Conservation (phyloP, 1,140 invertebrate species). For the Pectinophora gossypiella region DNA sequence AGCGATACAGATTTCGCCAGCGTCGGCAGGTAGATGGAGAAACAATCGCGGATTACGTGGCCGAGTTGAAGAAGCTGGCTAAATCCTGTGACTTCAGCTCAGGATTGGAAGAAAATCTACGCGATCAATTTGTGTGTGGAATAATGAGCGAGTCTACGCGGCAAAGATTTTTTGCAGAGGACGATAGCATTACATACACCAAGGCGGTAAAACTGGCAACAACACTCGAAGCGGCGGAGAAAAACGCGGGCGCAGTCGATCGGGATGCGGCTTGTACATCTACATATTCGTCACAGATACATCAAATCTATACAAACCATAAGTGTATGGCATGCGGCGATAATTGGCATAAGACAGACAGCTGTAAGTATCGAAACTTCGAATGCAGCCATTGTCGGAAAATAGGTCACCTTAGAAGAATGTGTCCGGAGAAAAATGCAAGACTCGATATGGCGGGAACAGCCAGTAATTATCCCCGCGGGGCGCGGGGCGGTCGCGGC, state of each 20-base stretch:
- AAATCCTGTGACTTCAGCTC: conserved; percentile 2
- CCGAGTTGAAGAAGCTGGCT: conserved; percentile 6
- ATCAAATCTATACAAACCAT: not conserved
- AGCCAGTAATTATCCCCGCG: not conserved
- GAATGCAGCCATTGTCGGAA: not conserved
- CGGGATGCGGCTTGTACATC: not conserved
- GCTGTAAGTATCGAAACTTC: conserved; percentile 1
- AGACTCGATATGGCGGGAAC: not conserved
- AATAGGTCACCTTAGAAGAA: not conserved
- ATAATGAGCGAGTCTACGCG: conserved; percentile 4
- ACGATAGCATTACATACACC: not conserved
- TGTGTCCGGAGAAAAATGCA: conserved; percentile 1
- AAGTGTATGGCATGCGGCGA: conserved; percentile 2
- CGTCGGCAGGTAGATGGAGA: conserved; percentile 3
- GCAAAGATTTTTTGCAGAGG: conserved; percentile 5
- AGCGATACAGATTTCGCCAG: conserved; percentile 7
- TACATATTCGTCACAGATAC: not conserved
- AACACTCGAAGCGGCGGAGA: conserved; percentile 2
- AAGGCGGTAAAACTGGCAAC: conserved; percentile 1
- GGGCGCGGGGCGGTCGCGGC: not conserved
- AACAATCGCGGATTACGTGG: not conserved
- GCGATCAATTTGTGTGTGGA: conserved; percentile 11
- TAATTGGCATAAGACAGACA: not conserved
- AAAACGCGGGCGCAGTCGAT: conserved; percentile 1
- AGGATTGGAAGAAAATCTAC: conserved; percentile 5